Evolutionary conservation across 1,140 invertebrate genomes (phyloP).

Genomic region (Atopsyche davidsoni): DNA sequence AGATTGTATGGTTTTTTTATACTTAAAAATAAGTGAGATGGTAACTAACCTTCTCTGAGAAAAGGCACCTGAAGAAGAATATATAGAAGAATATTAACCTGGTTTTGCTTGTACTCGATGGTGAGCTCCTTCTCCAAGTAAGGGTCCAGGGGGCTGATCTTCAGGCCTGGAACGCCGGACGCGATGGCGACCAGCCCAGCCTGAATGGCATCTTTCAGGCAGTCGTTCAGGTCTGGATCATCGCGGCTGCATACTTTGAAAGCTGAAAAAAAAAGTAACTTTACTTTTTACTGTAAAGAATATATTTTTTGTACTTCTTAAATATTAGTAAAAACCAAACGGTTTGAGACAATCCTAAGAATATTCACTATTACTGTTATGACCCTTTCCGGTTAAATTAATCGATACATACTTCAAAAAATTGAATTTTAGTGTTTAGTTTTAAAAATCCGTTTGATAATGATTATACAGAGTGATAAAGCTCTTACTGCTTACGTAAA

Average conservation of each 20-base stretch:
- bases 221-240: conserved; percentile 42
- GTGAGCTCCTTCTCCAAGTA: conserved; percentile 40
- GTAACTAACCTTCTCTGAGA: too few relatives aligned
- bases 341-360: neutral
- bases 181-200: conserved; percentile 33
- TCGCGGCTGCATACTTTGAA: conserved; percentile 41
- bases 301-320: neutral
- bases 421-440: too few relatives aligned
- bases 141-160: conserved; percentile 47
- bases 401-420: too few relatives aligned
- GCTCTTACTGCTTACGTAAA: too few relatives aligned
- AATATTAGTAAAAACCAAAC: neutral
- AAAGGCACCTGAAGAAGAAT: too few relatives aligned
- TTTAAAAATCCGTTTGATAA: too few relatives aligned
- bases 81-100: conserved; percentile 35
- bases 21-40: too few relatives aligned
- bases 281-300: neutral
- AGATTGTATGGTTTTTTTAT: too few relatives aligned
- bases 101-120: conserved; percentile 44
- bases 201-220: conserved; percentile 39
- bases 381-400: too few relatives aligned
- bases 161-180: conserved; percentile 44
- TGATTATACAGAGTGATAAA: too few relatives aligned
- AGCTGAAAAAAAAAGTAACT: conserved; percentile 30
- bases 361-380: too few relatives aligned